Base-by-base conservation (phyloP, 2,888 invertebrate species). In the Flabesymbios commensalis region DNA sequence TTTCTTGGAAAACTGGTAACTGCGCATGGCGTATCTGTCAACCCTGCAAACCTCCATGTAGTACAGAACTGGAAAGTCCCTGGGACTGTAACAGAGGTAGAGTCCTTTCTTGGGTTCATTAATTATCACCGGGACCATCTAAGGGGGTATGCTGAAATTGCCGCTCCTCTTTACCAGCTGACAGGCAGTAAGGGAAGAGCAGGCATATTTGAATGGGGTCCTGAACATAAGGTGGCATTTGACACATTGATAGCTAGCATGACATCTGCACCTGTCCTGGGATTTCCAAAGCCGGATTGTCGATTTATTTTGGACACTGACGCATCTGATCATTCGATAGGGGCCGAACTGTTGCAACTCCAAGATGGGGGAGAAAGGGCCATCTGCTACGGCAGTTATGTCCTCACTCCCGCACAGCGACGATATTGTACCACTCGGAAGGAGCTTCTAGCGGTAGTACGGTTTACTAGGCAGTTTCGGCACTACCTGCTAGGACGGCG, bases 1-100 rank as follows among this genome's bases (percentile, higher is more conserved):
- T 70, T 70, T 32, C 24, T 68, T 0, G 69, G 68, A 0, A 56
- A 61, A 31, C 10, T 53, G n/a, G n/a, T n/a, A n/a, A n/a, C n/a
- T n/a, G n/a, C n/a, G n/a, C n/a, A n/a, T n/a, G n/a, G n/a, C n/a
- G n/a, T n/a, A n/a, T n/a, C n/a, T n/a, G n/a, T n/a, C n/a, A n/a
- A n/a, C n/a, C n/a, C n/a, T n/a, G n/a, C n/a, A n/a, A n/a, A n/a
- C n/a, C n/a, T n/a, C n/a, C n/a, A n/a, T n/a, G n/a, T n/a, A n/a
- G n/a, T n/a, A n/a, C n/a, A n/a, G n/a, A n/a, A n/a, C n/a, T n/a
- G n/a, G n/a, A n/a, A n/a, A n/a, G 1, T 7, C 10, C 49, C 24
- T 10, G 4, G 28, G 29, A 49, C 22, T 19, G 24, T 26, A 17
- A 22, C 24, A 14, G 57, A 57, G 10, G 57, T 57, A 4, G 5